phyloP scores from a whole-genome alignment of 1,140 invertebrate genomes.

The Listronotus bonariensis region DNA sequence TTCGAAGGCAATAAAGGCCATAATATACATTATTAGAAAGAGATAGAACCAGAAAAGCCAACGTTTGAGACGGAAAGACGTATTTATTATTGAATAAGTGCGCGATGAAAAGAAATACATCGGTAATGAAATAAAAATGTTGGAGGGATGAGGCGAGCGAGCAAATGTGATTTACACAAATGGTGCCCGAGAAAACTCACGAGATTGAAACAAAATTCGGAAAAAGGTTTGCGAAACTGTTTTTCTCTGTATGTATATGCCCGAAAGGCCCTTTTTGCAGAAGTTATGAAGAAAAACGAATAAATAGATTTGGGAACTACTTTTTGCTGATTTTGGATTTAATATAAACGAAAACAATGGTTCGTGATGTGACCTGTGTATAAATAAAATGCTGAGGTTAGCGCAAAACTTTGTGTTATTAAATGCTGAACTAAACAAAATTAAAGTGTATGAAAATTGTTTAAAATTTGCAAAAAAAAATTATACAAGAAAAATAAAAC shows the following conservation, averaged over 20 bases:
- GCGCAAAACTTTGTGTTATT: too few relatives aligned
- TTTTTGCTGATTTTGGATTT: conserved; percentile 4
- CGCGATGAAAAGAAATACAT: conserved; percentile 34
- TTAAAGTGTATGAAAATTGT: too few relatives aligned
- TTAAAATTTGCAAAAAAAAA: too few relatives aligned
- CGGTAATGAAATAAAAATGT: conserved; percentile 31
- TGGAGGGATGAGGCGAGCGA: conserved; percentile 25
- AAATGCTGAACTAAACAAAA: too few relatives aligned
- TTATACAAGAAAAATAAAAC: too few relatives aligned
- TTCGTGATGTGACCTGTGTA: background rate
- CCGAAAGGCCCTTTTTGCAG: background rate
- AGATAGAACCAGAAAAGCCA: conserved; percentile 20
- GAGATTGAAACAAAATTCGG: conserved; percentile 33
- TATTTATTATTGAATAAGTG: conserved; percentile 36
- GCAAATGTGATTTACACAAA: conserved; percentile 38
- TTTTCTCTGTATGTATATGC: conserved; percentile 13
- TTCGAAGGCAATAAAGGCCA: conserved; percentile 24
- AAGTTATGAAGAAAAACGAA: background rate
- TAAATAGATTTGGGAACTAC: background rate
- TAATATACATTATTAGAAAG: conserved; percentile 28
- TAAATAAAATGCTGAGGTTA: too few relatives aligned
- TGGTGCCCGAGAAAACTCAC: conserved; percentile 28
- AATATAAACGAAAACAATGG: background rate
- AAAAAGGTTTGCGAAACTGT: conserved; percentile 24
- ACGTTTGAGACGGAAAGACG: conserved; percentile 20